Conservation (phyloP, 2,797 vertebrate genomes). For the Macroramphosus scolopax region DNA sequence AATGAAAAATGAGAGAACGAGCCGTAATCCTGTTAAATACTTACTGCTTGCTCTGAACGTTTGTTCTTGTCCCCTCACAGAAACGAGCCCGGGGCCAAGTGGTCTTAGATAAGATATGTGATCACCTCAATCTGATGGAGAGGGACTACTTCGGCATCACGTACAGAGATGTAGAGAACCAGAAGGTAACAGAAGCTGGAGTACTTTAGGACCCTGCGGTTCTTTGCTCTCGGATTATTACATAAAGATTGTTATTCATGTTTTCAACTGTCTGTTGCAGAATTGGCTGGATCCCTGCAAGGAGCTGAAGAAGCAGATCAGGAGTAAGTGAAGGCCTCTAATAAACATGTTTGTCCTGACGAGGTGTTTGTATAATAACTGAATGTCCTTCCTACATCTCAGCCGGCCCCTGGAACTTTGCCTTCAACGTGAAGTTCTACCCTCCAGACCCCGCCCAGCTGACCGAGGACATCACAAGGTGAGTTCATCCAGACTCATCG, state of each 20-base stretch:
- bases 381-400: slow-evolving; percentile 25
- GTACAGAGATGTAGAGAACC: slow-evolving; percentile 90
- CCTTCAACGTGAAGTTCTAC: slow-evolving; percentile 98
- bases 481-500: slow-evolving; percentile 7
- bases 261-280: slow-evolving; percentile 76
- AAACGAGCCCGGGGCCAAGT: slow-evolving; percentile 91
- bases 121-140: slow-evolving; percentile 96
- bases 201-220: too few species aligned
- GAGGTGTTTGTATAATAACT: slow-evolving; percentile 1
- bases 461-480: slow-evolving; percentile 97
- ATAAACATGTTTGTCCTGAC: background rate
- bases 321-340: slow-evolving; percentile 81
- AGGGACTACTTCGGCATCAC: slow-evolving; percentile 96
- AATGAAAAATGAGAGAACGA: too few species aligned
- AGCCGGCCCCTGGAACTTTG: slow-evolving; percentile 95
- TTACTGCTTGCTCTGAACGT: too few species aligned
- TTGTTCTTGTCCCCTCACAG: slow-evolving; percentile 71
- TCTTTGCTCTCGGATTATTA: background rate
- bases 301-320: slow-evolving; percentile 97
- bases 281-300: slow-evolving; percentile 96
- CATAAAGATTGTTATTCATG: too few species aligned
- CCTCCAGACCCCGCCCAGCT: slow-evolving; percentile 95
- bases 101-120: slow-evolving; percentile 93
- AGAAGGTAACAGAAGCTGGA: slow-evolving; percentile 81
- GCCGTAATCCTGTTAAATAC: too few species aligned